phyloP scores from a whole-genome alignment of 1,140 invertebrate species.

The Ephestia elutella region DNA sequence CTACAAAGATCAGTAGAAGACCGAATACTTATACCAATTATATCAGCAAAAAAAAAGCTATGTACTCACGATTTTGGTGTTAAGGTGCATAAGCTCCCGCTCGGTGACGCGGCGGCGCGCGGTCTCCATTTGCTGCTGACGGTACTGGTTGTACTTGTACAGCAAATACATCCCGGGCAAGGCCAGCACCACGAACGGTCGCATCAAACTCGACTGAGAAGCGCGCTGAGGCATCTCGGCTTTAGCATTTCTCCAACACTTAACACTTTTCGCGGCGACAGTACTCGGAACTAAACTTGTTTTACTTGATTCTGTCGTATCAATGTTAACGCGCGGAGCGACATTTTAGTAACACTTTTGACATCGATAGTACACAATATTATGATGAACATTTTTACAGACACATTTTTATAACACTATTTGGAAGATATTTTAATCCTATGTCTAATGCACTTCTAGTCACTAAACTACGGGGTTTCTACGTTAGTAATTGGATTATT shows the following conservation, averaged over 20 bases:
- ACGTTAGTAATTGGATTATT: constrained; percentile 50
- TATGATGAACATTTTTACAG: background rate
- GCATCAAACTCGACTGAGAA: constrained; percentile 80
- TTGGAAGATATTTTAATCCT: constrained; percentile 47
- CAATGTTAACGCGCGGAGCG: background rate
- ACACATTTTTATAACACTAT: background rate
- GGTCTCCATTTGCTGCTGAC: constrained; percentile 87
- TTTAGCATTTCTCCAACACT: constrained; percentile 41
- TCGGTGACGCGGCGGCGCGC: constrained; percentile 86
- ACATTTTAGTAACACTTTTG: constrained; percentile 9
- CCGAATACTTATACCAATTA: too few species aligned
- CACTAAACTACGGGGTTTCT: constrained; percentile 58
- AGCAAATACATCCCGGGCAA: constrained; percentile 91
- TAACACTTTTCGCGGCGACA: constrained; percentile 30
- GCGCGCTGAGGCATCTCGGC: constrained; percentile 76
- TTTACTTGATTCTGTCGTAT: background rate
- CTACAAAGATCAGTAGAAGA: too few species aligned
- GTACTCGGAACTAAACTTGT: constrained; percentile 18
- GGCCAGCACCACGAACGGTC: constrained; percentile 86
- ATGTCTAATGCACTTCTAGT: constrained; percentile 47
- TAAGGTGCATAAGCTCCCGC: constrained; percentile 87
- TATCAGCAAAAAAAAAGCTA: constrained; percentile 2
- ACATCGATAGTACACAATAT: background rate
- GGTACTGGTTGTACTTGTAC: constrained; percentile 92
- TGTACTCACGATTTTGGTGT: constrained; percentile 92